Evolutionary conservation across 2,797 vertebrate genomes (phyloP), one percentile per base, ranked within the genome.

Genomic region (Sphaeramia orbicularis): DNA sequence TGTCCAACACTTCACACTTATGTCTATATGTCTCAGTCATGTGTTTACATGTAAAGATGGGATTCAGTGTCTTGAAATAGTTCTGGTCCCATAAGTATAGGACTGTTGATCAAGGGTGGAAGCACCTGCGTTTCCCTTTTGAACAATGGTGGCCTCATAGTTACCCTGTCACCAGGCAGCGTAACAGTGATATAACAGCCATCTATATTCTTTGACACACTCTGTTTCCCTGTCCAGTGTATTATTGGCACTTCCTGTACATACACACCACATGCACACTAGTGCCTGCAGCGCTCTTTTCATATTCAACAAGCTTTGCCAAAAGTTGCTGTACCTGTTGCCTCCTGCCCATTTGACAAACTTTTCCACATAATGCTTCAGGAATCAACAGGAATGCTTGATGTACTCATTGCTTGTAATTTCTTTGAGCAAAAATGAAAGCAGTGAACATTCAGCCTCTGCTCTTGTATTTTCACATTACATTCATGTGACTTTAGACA

Each of bases 71-170:
- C 19, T 73, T 54, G 16, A 58, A 48, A 59, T 60, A 49, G 13
- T 51, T 18, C 24, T 18, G 47, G 50, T 59, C 60, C 18, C 32
- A 32, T 40, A 35, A 44, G 35, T 16, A 53, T 8, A 15, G 56
- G 43, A 2, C 47, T 57, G 35, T 53, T 52, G 58, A 14, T 16
- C 13, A 47, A 19, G 14, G 38, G 53, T 81, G 87, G 89, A 91
- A 88, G 57, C 90, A 93, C 78, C 90, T 92, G 89, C 60, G 56
- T 65, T 89, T 83, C 83, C 81, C 58, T 47, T 70, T 36, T 40
- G 71, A 86, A 92, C 86, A 92, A 91, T 89, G 52, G 65, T 50
- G 63, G 35, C 69, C 78, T 49, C 57, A 42, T 35, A n/a, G 43
- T 84, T 74, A 79, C 71, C 76, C 49, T 45, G 59, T 71, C 61